phyloP scores from a whole-genome alignment of 2,113 vertebrate species.

The Eubucco bourcierii region DNA sequence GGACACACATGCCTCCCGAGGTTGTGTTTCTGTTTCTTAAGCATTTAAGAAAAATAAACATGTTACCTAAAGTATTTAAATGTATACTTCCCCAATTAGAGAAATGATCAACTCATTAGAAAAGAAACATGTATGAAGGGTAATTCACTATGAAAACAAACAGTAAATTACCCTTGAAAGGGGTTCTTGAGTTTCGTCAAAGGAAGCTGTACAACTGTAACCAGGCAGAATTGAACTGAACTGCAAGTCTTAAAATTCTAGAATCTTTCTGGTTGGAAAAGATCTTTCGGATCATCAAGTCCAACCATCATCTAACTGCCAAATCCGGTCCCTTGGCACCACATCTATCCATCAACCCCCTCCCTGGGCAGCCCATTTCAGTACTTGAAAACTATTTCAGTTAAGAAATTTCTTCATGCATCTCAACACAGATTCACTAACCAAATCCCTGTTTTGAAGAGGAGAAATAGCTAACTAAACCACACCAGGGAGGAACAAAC shows the following conservation, averaged over 20 bases:
- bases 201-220: background rate
- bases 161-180: constrained; percentile 15
- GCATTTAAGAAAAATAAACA: constrained; percentile 31
- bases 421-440: too few relatives aligned
- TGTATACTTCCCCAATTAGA: constrained; percentile 11
- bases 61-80: background rate
- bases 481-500: background rate
- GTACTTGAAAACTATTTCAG: too few relatives aligned
- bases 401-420: too few relatives aligned
- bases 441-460: background rate
- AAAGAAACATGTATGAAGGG: background rate
- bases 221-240: background rate
- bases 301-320: too few relatives aligned
- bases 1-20: background rate
- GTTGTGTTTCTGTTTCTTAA: background rate
- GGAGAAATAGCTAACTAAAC: background rate
- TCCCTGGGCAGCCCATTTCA: too few relatives aligned
- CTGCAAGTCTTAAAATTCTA: too few relatives aligned
- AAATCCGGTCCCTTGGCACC: too few relatives aligned
- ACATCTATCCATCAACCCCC: too few relatives aligned
- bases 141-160: constrained; percentile 35
- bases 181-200: background rate
- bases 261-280: too few relatives aligned
- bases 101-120: background rate
- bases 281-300: too few relatives aligned